phyloP scores from a whole-genome alignment of 2,888 invertebrate genomes.

The Platycheirus albimanus region DNA sequence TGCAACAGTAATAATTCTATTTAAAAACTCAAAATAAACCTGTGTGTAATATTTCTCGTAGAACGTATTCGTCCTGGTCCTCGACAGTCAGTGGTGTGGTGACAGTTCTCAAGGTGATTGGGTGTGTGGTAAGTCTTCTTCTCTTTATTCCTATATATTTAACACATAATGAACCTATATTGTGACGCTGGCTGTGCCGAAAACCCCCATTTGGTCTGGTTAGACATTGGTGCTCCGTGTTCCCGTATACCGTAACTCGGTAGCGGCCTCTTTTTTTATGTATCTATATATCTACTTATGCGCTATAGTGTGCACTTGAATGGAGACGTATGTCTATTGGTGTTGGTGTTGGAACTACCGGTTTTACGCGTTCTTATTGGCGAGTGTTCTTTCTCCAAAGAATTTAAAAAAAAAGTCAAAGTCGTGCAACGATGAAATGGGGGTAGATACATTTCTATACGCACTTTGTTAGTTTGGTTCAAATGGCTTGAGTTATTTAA shows the following conservation, averaged over 20 bases:
- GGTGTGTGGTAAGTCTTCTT: slow-evolving; percentile 64
- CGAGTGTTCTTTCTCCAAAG: slow-evolving; percentile 64
- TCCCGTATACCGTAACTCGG: too few relatives aligned
- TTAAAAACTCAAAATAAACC: too few relatives aligned
- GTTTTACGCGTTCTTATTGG: slow-evolving; percentile 82
- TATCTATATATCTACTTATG: too few relatives aligned
- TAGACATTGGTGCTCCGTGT: slow-evolving; percentile 11
- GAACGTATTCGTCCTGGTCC: slow-evolving; percentile 3
- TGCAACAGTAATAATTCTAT: slow-evolving; percentile 43
- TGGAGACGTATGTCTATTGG: slow-evolving; percentile 49
- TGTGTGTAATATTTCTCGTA: too few relatives aligned
- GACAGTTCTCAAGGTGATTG: slow-evolving; percentile 51
- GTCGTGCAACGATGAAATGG: slow-evolving; percentile 3
- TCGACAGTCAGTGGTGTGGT: background rate
- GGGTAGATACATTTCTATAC: slow-evolving; percentile 37
- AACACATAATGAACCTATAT: slow-evolving; percentile 10
- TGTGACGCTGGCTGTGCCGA: slow-evolving; percentile 22
- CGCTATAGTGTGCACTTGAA: slow-evolving; percentile 50
- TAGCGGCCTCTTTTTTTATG: slow-evolving; percentile 35
- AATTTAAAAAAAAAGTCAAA: background rate
- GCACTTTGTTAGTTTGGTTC: slow-evolving; percentile 50
- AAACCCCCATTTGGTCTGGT: slow-evolving; percentile 47
- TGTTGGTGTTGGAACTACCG: slow-evolving; percentile 78
- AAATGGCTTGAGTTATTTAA: slow-evolving; percentile 45
- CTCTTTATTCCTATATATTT: too few relatives aligned